Base-by-base conservation (phyloP, 2,113 vertebrate species). In the Trematomus loennbergii region DNA sequence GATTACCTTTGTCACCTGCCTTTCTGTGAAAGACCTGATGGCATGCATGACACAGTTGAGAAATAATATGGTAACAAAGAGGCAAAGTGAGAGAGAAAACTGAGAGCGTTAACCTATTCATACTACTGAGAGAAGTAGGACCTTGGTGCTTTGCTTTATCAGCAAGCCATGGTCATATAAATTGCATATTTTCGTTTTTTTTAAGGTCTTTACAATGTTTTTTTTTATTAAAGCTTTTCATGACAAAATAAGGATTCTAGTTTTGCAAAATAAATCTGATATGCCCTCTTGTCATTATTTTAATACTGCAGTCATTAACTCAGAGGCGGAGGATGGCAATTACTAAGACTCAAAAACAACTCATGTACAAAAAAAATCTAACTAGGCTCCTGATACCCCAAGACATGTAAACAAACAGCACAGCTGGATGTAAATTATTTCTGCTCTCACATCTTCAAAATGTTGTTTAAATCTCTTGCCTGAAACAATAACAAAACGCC, bases 371-470 rank as follows among this genome's bases (percentile, higher is more conserved):
- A 87, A 36, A 1, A 78, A 86, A 66, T 86, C 76, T 87, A 86
- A 91, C 85, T 88, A 90, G 75, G 72, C 87, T 77, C 86, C 79
- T 58, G 79, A 73, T 59, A 89, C 88, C 74, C 81, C 53, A 65
- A 89, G 85, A 92, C 81, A 89, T 87, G 89, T 90, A 89, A 93
- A 93, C 84, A 92, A 91, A 90, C 81, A 63, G 66, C 85, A 87
- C 89, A 92, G 90, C 85, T 92, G 85, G 89, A 89, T 85, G 82
- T 68, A 85, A 89, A 89, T 86, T 75, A 86, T 91, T 89, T 84
- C 69, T 78, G 79, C 81, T 82, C 63, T 83, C 88, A 66, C 64
- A 63, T 79, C 75, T 91, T 88, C 12, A 83, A 61, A 65, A 86
- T 87, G 81, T 67, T 78, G 59, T 71, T 86, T 72, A 82, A 85